These are phyloP conservation scores for Leiothrix lutea DNA, from an alignment of 2,113 vertebrate species.

Conservation along the genomic window DNA sequence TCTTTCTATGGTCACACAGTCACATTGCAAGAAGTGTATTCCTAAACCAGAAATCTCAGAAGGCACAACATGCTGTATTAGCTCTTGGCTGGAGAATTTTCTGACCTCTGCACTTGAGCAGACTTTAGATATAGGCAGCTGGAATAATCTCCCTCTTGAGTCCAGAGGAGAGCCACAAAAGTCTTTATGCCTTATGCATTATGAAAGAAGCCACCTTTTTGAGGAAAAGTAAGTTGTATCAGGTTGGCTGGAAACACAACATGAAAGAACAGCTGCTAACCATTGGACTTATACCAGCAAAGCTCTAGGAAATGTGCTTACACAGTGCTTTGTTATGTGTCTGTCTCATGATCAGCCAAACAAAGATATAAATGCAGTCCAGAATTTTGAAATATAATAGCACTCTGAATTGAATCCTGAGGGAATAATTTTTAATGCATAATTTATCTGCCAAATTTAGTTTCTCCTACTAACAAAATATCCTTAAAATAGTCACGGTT, in stretches of 20 bases:
- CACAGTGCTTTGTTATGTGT: background rate
- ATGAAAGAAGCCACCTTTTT: conserved; percentile 44
- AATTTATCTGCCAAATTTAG: conserved; percentile 39
- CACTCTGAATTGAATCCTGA: background rate
- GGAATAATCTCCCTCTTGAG: conserved; percentile 41
- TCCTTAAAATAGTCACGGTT: background rate
- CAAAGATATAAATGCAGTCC: conserved; percentile 6
- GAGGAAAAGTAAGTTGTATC: conserved; percentile 15
- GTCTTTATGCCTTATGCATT: conserved; percentile 41
- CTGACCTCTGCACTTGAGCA: conserved; percentile 48
- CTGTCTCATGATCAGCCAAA: background rate
- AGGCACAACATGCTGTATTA: conserved; percentile 16
- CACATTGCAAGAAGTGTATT: conserved; percentile 15
- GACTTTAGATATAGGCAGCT: conserved; percentile 22
- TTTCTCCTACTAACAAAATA: conserved; percentile 16
- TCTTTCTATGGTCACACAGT: background rate
- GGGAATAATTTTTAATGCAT: conserved; percentile 52
- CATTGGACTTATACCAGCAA: background rate
- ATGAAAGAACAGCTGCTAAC: background rate
- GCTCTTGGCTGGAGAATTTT: conserved; percentile 49
- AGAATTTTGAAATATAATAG: background rate
- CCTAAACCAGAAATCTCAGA: conserved; percentile 26
- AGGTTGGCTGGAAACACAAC: conserved; percentile 27
- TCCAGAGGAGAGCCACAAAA: conserved; percentile 28
- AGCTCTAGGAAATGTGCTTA: background rate